Base-by-base conservation (phyloP, 2,888 invertebrate genomes). In the Eilema depressum region DNA sequence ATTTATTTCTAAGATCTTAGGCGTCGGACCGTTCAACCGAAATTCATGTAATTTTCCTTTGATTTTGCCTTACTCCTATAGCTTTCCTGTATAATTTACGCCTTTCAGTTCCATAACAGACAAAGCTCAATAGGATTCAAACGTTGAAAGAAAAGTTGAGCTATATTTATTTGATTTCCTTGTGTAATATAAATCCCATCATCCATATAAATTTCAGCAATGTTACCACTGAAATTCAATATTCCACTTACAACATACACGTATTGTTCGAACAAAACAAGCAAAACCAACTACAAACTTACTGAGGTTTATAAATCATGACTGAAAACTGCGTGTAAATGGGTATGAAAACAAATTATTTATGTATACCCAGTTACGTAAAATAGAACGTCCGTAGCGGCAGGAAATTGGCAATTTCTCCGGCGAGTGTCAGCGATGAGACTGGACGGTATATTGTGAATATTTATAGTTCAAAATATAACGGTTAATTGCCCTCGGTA, bases 391-490 rank as follows among this genome's bases (percentile, higher is more conserved):
- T 80, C 75, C 78, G 84, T 85, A 85, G 80, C 79, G 83, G 74
- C 85, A 84, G 91, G 92, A 93, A 93, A 93, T 93, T 93, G 93
- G 82, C 92, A 93, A 93, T 93, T 93, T 91, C 90, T 89, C 84
- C 84, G 76, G 76, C 75, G 81, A 80, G 73, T 73, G 76, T 68
- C 78, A 74, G 56, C 79, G 73, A 78, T 75, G 81, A 75, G 70
- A 66, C 78, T 73, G 79, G 75, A 75, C 76, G 72, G 67, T 70
- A 76, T 75, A 80, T 78, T 75, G 75, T 75, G 80, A 75, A 82
- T 82, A 83, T 83, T 83, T 83, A 83, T 79, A 78, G 78, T 78
- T 75, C 69, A 73, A 78, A 81, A 71, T 78, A 75, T 80, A 66
- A 77, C 74, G 23, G 75, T 73, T 81, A 80, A 82, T 82, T 82